Evolutionary conservation across 2,113 vertebrate genomes (phyloP).

Genomic region (Anthoscopus minutus): DNA sequence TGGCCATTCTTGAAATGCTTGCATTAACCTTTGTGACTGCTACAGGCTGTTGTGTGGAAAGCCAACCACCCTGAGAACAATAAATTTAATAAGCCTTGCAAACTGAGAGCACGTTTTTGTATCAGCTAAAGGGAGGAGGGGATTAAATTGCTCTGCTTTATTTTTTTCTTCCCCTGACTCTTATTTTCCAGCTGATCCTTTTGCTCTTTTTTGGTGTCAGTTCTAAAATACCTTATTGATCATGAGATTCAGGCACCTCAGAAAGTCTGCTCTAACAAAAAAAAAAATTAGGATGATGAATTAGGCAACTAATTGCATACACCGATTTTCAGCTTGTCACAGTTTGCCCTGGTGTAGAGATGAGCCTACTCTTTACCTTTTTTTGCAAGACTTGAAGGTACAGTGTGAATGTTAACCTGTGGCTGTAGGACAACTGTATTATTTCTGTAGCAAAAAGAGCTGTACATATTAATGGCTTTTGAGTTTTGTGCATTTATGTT

Average conservation of each 20-base stretch:
- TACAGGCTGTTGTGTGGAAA: neutral
- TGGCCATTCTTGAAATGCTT: neutral
- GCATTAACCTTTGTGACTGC: neutral
- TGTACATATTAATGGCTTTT: neutral
- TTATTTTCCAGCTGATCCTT: neutral
- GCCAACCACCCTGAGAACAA: neutral
- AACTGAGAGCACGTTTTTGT: neutral
- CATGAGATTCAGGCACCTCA: neutral
- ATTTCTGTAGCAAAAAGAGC: neutral
- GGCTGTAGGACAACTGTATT: neutral
- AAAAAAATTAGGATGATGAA: neutral
- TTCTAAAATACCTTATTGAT: neutral
- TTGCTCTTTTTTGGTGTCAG: neutral
- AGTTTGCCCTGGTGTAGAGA: neutral
- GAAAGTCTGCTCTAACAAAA: neutral
- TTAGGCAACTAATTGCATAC: neutral
- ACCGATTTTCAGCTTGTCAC: neutral
- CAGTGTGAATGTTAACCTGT: neutral
- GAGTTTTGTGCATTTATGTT: neutral
- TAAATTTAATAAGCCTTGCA: slow-evolving; percentile 31
- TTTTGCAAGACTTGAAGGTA: neutral
- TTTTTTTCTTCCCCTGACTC: neutral
- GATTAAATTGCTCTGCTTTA: neutral
- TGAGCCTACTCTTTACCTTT: neutral
- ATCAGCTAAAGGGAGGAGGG: neutral